Percentiles rank a stretch among this genome's conserved stretches.
Evolutionary conservation across 1,140 invertebrate genomes (phyloP).

Genomic region (Myzus persicae): DNA sequence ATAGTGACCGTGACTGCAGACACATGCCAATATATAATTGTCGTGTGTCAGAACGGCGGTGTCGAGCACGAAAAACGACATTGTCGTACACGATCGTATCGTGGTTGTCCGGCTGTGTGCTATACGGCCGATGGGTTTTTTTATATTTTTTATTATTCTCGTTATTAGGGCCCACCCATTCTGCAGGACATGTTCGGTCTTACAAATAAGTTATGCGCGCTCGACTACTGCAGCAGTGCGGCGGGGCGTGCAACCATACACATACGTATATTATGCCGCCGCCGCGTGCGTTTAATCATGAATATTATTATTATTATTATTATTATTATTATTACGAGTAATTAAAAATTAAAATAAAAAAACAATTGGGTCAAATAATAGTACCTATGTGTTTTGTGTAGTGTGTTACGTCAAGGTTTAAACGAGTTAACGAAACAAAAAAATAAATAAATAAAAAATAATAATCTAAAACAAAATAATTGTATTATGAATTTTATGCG

Average conservation of each 20-base stretch:
- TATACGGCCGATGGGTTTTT: slow-evolving; percentile 37
- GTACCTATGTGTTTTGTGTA: not conserved
- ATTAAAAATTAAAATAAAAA: slow-evolving; percentile 43
- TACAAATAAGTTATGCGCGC: slow-evolving; percentile 27
- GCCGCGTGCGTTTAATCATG: not conserved
- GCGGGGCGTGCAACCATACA: slow-evolving; percentile 1
- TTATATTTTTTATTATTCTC: slow-evolving; percentile 7
- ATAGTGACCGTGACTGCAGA: slow-evolving; percentile 43
- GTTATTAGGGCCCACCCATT: slow-evolving; percentile 45
- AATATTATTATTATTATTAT: slow-evolving; percentile 32
- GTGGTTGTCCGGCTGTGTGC: not conserved
- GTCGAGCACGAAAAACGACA: slow-evolving; percentile 43
- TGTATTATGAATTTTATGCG: not conserved
- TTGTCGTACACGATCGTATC: slow-evolving; percentile 50
- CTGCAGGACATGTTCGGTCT: slow-evolving; percentile 38
- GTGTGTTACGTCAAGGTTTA: slow-evolving; percentile 1
- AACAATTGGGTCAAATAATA: slow-evolving; percentile 46
- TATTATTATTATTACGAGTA: slow-evolving; percentile 6
- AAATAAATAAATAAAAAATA: not conserved
- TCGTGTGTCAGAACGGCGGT: slow-evolving; percentile 27
- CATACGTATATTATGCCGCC: not conserved
- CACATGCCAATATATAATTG: slow-evolving; percentile 48
- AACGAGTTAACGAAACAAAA: slow-evolving; percentile 24
- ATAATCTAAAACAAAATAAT: not conserved
- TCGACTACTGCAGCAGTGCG: not conserved